phyloP scores from a whole-genome alignment of 2,113 vertebrate species.

The Telmatochromis brichardi region DNA sequence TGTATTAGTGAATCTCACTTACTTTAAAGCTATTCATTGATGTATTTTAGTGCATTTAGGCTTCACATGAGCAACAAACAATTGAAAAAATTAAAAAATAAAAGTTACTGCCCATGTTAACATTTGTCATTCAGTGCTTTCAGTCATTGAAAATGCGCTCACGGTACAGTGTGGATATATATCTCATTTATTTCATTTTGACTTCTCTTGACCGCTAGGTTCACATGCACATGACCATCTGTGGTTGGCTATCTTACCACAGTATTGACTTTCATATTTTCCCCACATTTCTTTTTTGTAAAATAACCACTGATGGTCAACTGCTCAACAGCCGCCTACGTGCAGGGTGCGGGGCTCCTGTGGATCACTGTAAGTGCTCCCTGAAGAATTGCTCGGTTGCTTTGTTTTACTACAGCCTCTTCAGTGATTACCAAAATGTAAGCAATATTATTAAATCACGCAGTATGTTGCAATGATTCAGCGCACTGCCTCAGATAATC shows the following conservation, averaged over 20 bases:
- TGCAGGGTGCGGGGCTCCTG: neutral
- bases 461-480: neutral
- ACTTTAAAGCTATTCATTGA: neutral
- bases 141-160: neutral
- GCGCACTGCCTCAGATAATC: neutral
- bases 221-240: neutral
- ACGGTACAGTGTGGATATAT: neutral
- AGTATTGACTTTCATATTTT: neutral
- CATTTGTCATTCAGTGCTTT: neutral
- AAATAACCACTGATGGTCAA: neutral
- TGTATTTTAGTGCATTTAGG: neutral
- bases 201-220: neutral
- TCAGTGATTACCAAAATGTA: neutral
- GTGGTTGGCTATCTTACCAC: neutral
- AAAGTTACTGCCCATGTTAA: neutral
- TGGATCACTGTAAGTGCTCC: neutral
- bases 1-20: neutral
- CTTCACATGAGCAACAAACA: neutral
- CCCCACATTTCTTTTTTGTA: neutral
- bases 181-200: neutral
- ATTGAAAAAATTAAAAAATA: neutral
- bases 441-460: neutral
- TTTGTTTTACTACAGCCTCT: neutral
- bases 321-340: neutral
- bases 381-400: neutral